Base-by-base conservation (phyloP, 2,113 vertebrate genomes). In the Notiomystis cincta region DNA sequence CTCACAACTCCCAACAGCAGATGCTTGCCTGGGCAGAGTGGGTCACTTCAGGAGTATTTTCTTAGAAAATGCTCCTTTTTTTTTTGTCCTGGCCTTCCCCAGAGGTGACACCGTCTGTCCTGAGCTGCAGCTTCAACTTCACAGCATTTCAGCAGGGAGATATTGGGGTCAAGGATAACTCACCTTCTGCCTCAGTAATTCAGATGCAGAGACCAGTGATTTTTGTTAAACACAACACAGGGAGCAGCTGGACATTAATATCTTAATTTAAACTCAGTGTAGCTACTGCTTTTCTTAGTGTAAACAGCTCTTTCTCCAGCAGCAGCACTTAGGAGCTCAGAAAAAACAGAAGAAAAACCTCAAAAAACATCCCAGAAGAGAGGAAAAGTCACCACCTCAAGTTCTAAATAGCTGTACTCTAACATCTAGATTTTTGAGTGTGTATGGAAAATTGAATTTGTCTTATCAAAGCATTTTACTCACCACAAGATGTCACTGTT, bases 401-500 rank as follows among this genome's bases (percentile, higher is more conserved):
- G 8, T 23, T 66, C 44, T 21, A 72, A 40, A 73, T 8, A 53
- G 5, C 14, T 62, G 38, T 21, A 54, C 22, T 28, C 11, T 42
- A 54, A 50, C 17, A 54, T 9, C 8, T 15, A 17, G 40, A 18
- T 42, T 62, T 83, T 40, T 22, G 35, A 28, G 23, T 3, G 10
- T 0, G 6, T 8, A 5, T 6, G 22, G 51, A 69, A 48, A 64
- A 30, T 6, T 2, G 0, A 9, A 27, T 54, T 69, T 45, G 44
- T 35, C 38, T 64, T 11, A 3, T 48, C 31, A 31, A 12, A 56
- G 38, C 17, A 9, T 64, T 93, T 67, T 27, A 11, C 58, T 81
- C 16, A 58, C 96, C 97, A 96, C 97, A 90, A 92, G 97, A 81
- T 97, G 97, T 97, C 97, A 89, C 89, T 97, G 89, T 92, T 79